Conservation (phyloP, 2,797 vertebrate genomes). For the Onychomys torridus region DNA sequence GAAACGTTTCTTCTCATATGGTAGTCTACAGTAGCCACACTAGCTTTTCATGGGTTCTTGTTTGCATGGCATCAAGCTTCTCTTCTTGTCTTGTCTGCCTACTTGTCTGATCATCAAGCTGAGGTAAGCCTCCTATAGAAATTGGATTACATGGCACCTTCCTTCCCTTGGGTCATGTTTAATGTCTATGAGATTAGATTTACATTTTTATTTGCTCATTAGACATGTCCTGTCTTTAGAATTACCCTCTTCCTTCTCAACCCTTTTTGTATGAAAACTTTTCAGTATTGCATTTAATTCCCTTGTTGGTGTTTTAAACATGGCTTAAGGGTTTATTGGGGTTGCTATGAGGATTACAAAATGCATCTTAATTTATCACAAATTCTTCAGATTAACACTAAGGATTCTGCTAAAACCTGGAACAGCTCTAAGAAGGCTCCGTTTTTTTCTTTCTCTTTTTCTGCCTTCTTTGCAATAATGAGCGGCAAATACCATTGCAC, state of each 20-base stretch:
- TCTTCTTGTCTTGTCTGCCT: background rate
- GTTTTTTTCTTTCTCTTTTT: background rate
- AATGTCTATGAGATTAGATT: background rate
- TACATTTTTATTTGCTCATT: background rate
- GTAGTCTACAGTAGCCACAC: background rate
- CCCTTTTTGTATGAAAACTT: slow-evolving; percentile 7
- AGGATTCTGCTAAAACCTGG: slow-evolving; percentile 24
- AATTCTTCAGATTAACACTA: slow-evolving; percentile 15
- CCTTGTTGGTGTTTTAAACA: background rate
- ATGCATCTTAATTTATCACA: slow-evolving; percentile 15
- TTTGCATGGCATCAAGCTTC: background rate
- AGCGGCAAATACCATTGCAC: background rate
- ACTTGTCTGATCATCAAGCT: background rate
- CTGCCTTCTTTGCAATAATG: background rate
- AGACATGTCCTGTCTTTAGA: background rate
- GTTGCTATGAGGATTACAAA: slow-evolving; percentile 3
- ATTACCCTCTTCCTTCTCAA: background rate
- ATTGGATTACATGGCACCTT: background rate
- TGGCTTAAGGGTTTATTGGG: background rate
- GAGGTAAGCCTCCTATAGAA: background rate
- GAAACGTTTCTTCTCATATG: background rate
- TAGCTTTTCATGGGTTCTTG: background rate
- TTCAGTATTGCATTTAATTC: slow-evolving; percentile 29
- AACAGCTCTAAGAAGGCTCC: background rate
- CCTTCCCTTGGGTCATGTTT: background rate